Evolutionary conservation across 2,113 vertebrate genomes (phyloP).

Genomic region (Conger conger): DNA sequence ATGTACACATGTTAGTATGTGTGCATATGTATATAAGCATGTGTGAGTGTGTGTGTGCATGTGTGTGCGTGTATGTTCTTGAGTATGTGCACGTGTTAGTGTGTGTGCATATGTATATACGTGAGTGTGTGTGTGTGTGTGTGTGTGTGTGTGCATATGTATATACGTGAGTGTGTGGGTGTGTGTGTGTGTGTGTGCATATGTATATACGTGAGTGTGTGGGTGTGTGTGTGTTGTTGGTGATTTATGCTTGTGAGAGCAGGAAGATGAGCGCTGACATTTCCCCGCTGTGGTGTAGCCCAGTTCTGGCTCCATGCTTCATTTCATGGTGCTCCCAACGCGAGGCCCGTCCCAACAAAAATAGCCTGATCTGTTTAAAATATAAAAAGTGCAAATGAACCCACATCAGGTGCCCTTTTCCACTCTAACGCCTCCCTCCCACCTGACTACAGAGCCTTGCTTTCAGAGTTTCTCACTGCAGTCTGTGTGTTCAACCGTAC

Average conservation of each 20-base stretch:
- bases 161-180: slow-evolving; percentile 25
- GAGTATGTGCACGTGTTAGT: slow-evolving; percentile 13
- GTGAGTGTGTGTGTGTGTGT: neutral
- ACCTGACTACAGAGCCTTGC: too few species aligned
- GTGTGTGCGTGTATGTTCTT: neutral
- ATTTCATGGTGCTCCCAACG: slow-evolving; percentile 68
- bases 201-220: neutral
- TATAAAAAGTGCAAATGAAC: slow-evolving; percentile 67
- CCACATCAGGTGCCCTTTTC: slow-evolving; percentile 64
- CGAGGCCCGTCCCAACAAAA: slow-evolving; percentile 71
- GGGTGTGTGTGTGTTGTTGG: slow-evolving; percentile 36
- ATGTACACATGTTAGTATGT: slow-evolving; percentile 6
- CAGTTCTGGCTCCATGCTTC: slow-evolving; percentile 73
- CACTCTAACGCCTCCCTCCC: slow-evolving; percentile 38
- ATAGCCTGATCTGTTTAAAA: slow-evolving; percentile 71
- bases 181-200: neutral
- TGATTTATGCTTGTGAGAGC: slow-evolving; percentile 72
- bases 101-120: neutral
- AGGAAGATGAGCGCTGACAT: slow-evolving; percentile 74
- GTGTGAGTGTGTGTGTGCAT: slow-evolving; percentile 28
- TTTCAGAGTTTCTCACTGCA: slow-evolving; percentile 23
- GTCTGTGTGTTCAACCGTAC: neutral
- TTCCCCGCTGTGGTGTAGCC: slow-evolving; percentile 78
- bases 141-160: slow-evolving; percentile 3
- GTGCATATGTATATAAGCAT: neutral